These are phyloP conservation scores for Saguinus midas DNA, from an alignment of 2,113 vertebrate species.

Conservation along the genomic window DNA sequence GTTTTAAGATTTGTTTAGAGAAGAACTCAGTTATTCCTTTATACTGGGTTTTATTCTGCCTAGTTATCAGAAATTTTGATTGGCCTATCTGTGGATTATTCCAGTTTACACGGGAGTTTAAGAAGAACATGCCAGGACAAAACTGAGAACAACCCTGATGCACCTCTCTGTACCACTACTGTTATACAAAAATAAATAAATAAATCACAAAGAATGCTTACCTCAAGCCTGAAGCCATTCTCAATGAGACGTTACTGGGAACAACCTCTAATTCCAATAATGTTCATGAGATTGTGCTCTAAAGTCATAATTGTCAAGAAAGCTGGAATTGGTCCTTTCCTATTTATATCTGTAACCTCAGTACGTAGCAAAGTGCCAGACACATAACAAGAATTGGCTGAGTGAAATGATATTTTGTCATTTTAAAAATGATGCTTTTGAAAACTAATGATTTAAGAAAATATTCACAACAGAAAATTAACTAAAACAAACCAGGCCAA, in stretches of 20 bases:
- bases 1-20: not conserved
- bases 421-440: conserved; percentile 9
- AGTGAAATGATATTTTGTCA: conserved; percentile 23
- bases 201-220: not conserved
- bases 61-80: not conserved
- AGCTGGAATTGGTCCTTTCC: not conserved
- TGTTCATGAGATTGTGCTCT: not conserved
- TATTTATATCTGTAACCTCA: conserved; percentile 5
- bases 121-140: not conserved
- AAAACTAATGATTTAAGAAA: conserved; percentile 35
- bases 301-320: not conserved
- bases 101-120: not conserved
- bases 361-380: not conserved
- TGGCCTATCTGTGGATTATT: not conserved
- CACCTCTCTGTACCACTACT: not conserved
- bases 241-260: conserved; percentile 3
- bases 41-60: not conserved
- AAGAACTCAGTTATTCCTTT: not conserved
- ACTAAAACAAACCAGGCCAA: not conserved
- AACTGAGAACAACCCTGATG: not conserved
- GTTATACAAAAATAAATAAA: not conserved
- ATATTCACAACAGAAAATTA: conserved; percentile 21
- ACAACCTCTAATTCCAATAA: conserved; percentile 1
- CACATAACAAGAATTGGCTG: not conserved
- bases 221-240: not conserved